phyloP scores from a whole-genome alignment of 2,797 vertebrate genomes.

The Florisuga fusca region DNA sequence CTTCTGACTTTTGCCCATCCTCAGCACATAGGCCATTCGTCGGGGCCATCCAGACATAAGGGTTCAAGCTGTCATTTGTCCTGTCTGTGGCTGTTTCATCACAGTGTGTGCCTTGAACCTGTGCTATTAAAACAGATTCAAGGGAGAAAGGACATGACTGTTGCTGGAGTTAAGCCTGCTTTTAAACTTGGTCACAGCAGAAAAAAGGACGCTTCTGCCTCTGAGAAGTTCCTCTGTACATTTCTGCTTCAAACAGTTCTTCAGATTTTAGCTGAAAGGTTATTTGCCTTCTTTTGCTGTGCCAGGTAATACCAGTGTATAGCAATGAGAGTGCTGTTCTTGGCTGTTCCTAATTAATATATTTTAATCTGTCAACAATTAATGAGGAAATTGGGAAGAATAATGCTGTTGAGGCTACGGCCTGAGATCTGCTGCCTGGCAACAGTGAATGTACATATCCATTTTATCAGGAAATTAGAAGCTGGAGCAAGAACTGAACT shows the following conservation, averaged over 20 bases:
- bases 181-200: not conserved
- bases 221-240: not conserved
- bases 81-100: not conserved
- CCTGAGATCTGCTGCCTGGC: constrained; percentile 51
- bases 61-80: not conserved
- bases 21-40: not conserved
- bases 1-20: not conserved
- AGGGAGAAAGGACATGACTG: not conserved
- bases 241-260: not conserved
- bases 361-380: constrained; percentile 53
- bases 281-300: not conserved
- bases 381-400: constrained; percentile 24
- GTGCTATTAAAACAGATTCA: not conserved
- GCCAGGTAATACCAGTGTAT: not conserved
- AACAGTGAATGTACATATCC: constrained; percentile 28
- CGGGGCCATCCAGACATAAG: accelerated
- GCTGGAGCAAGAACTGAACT: constrained; percentile 37
- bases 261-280: not conserved
- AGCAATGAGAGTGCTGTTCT: not conserved
- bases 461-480: constrained; percentile 61
- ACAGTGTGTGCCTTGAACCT: not conserved
- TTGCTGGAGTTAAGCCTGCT: not conserved
- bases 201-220: not conserved
- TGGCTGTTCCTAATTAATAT: constrained; percentile 44
- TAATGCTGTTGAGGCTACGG: not conserved